Percentiles rank a stretch among this genome's conserved stretches.
Evolutionary conservation across 2,797 vertebrate species (phyloP).

Genomic region (Syndactyla subalaris): DNA sequence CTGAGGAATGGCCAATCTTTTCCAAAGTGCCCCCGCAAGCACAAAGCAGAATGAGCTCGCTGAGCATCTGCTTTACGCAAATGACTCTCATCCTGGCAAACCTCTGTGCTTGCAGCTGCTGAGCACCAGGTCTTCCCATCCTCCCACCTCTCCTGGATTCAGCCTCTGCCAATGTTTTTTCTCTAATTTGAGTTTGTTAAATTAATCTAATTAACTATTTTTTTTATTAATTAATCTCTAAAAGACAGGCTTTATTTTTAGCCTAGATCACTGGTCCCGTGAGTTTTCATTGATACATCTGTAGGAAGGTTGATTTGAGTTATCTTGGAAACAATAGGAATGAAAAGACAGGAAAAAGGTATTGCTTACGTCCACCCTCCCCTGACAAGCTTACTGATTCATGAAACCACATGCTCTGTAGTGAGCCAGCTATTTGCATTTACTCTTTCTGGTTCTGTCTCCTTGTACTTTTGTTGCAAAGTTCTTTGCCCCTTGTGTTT

Average conservation of each 20-base stretch:
- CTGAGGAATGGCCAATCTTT: background rate
- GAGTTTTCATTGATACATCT: background rate
- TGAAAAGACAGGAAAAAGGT: background rate
- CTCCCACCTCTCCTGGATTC: background rate
- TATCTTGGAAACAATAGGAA: background rate
- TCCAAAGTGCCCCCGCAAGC: background rate
- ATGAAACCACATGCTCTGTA: background rate
- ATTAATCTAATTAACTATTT: background rate
- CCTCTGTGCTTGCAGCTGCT: background rate
- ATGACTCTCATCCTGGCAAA: background rate
- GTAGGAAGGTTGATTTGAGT: background rate
- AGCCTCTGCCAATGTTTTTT: background rate
- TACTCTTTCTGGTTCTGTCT: background rate
- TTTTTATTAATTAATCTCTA: background rate
- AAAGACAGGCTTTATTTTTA: background rate
- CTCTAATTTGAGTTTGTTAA: background rate
- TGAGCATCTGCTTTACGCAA: background rate
- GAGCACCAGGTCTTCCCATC: background rate
- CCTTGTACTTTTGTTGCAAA: background rate
- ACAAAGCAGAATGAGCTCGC: background rate
- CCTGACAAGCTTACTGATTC: background rate
- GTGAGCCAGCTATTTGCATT: background rate
- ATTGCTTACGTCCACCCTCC: background rate
- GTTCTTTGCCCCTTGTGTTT: background rate
- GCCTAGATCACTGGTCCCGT: background rate